Conservation (phyloP, 2,888 invertebrate genomes). For the Lysandra coridon region DNA sequence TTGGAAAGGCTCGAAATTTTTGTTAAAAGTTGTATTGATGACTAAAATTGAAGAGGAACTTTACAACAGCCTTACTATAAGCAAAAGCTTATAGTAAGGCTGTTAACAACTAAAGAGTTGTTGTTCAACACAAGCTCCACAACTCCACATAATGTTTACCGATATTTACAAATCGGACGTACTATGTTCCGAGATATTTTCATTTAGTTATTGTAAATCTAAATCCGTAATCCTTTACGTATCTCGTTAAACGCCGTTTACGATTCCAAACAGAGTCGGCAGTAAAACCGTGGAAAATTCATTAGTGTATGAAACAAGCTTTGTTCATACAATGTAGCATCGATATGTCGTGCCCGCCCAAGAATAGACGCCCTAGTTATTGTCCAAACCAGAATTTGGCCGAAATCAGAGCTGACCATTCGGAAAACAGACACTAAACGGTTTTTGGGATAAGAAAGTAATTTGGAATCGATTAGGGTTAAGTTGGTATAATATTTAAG, state of each 20-base stretch:
- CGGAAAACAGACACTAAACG: not conserved
- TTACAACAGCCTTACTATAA: too few relatives aligned
- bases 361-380: conserved; percentile 70
- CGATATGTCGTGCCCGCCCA: conserved; percentile 60
- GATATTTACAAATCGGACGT: conserved; percentile 8
- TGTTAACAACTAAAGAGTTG: too few relatives aligned
- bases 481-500: not conserved
- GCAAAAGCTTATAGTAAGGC: too few relatives aligned
- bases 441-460: not conserved
- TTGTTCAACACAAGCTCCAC: not conserved
- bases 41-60: not conserved
- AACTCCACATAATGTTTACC: conserved; percentile 22
- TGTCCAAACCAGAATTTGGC: conserved; percentile 56
- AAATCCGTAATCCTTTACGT: conserved; percentile 33
- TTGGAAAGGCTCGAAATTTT: too few relatives aligned
- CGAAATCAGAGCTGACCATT: conserved; percentile 43
- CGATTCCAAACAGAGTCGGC: conserved; percentile 51
- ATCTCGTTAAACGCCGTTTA: conserved; percentile 52
- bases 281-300: conserved; percentile 49
- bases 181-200: conserved; percentile 25
- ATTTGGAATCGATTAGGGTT: not conserved
- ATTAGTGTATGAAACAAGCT: conserved; percentile 47
- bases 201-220: conserved; percentile 28
- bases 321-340: conserved; percentile 63
- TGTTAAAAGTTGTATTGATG: not conserved